phyloP scores from a whole-genome alignment of 2,888 invertebrate species.

The Taenaris catops region DNA sequence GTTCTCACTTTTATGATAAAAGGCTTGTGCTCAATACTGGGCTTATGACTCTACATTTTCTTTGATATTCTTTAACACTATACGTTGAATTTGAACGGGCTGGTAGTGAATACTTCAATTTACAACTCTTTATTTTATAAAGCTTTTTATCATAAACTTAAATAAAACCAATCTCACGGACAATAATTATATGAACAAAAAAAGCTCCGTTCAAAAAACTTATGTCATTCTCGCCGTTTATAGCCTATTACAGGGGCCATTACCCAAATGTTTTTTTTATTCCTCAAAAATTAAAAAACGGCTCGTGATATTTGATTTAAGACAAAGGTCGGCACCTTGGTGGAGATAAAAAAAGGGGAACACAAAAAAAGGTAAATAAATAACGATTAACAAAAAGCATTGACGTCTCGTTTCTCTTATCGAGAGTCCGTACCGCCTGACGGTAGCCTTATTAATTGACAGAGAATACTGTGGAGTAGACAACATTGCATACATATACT shows the following conservation, averaged over 20 bases:
- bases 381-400: slow-evolving; percentile 75
- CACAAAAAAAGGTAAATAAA: slow-evolving; percentile 71
- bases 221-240: slow-evolving; percentile 12
- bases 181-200: too few relatives aligned
- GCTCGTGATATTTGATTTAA: slow-evolving; percentile 52
- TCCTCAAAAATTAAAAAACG: slow-evolving; percentile 40
- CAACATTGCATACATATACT: too few relatives aligned
- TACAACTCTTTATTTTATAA: too few relatives aligned
- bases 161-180: too few relatives aligned
- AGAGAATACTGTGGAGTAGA: slow-evolving; percentile 39
- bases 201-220: slow-evolving; percentile 15
- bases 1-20: too few relatives aligned
- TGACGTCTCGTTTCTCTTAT: slow-evolving; percentile 73
- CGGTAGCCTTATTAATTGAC: slow-evolving; percentile 41
- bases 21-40: too few relatives aligned
- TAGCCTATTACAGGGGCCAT: slow-evolving; percentile 17
- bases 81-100: too few relatives aligned
- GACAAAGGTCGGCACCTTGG: slow-evolving; percentile 55
- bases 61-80: too few relatives aligned
- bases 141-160: too few relatives aligned
- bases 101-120: too few relatives aligned
- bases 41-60: too few relatives aligned
- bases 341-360: slow-evolving; percentile 33
- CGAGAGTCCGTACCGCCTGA: slow-evolving; percentile 34
- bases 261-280: slow-evolving; percentile 27